A percentile compares a stretch with the other conserved stretches of the same genome.
phyloP scores from a whole-genome alignment of 92 coral and sea anemone species.

The Epizoanthus scotinus region DNA sequence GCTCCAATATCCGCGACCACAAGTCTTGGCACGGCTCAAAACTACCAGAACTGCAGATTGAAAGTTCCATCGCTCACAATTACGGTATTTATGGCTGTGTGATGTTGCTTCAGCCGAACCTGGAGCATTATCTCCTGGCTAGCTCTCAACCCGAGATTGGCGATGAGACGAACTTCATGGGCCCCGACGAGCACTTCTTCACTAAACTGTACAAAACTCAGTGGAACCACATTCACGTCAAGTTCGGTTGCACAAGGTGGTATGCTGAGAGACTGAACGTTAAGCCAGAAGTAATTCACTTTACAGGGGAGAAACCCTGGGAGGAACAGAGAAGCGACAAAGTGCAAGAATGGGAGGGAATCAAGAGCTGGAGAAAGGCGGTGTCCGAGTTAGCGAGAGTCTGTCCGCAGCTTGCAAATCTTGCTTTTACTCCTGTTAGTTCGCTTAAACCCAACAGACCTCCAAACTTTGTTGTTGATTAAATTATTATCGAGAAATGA shows the following conservation, averaged over 20 bases:
- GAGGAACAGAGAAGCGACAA: conserved; percentile 51
- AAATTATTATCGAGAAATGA: no score
- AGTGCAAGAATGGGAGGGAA: conserved; percentile 58
- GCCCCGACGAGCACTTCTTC: conserved; percentile 88
- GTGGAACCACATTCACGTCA: conserved; percentile 82
- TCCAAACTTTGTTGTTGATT: no score
- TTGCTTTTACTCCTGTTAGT: neutral
- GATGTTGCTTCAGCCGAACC: conserved; percentile 74
- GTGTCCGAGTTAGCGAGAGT: neutral
- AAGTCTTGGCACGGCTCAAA: conserved; percentile 75
- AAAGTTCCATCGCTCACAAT: conserved; percentile 72
- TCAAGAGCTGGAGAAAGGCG: conserved; percentile 33
- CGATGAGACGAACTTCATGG: conserved; percentile 64
- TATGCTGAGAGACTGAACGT: conserved; percentile 60
- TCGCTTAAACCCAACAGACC: no score
- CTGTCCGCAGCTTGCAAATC: neutral
- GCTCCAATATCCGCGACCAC: conserved; percentile 80
- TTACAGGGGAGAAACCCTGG: conserved; percentile 78
- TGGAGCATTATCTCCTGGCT: conserved; percentile 73
- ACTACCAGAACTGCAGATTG: conserved; percentile 76
- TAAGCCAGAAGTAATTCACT: conserved; percentile 63
- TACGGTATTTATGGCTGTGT: conserved; percentile 83
- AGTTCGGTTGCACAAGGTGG: conserved; percentile 78
- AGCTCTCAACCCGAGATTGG: conserved; percentile 78
- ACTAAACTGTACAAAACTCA: conserved; percentile 73